These are phyloP conservation scores for Diarsia brunnea DNA, from an alignment of 2,888 invertebrate genomes.

Conservation along the genomic window DNA sequence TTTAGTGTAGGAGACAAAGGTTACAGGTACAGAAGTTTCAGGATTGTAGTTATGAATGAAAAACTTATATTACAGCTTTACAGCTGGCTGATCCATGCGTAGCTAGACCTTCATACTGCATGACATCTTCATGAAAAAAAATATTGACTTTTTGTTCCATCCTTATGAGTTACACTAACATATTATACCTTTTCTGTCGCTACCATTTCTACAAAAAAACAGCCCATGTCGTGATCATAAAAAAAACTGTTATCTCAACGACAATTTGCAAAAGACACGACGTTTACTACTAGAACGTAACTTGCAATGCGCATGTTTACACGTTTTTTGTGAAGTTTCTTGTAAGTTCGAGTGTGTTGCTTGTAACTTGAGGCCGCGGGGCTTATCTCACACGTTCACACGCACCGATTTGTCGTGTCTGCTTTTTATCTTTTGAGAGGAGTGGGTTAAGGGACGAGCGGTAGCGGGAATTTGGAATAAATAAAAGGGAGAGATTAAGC, in stretches of 20 bases:
- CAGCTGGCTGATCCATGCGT: too few species aligned
- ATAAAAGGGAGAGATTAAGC: too few species aligned
- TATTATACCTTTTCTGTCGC: neutral
- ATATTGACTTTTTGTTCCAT: neutral
- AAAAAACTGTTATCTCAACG: slow-evolving; percentile 25
- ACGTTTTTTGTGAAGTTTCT: slow-evolving; percentile 70
- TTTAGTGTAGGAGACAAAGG: too few species aligned
- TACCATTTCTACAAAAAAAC: neutral
- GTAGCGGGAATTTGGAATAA: slow-evolving; percentile 29
- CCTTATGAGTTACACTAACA: neutral
- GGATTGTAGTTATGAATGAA: too few species aligned
- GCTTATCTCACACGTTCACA: slow-evolving; percentile 83
- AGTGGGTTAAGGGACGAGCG: slow-evolving; percentile 51
- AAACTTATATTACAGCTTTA: too few species aligned
- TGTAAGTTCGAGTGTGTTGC: slow-evolving; percentile 65
- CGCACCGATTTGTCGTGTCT: slow-evolving; percentile 78
- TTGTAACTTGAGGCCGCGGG: slow-evolving; percentile 66
- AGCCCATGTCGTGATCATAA: neutral
- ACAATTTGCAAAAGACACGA: slow-evolving; percentile 45
- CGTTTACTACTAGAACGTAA: slow-evolving; percentile 28
- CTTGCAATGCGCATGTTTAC: slow-evolving; percentile 71
- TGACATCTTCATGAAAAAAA: neutral
- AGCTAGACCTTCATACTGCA: too few species aligned
- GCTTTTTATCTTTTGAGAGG: slow-evolving; percentile 74
- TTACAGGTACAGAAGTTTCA: too few species aligned